These are phyloP conservation scores for Zeugodacus cucurbitae DNA, from an alignment of 1,140 invertebrate species.

Conservation along the genomic window DNA sequence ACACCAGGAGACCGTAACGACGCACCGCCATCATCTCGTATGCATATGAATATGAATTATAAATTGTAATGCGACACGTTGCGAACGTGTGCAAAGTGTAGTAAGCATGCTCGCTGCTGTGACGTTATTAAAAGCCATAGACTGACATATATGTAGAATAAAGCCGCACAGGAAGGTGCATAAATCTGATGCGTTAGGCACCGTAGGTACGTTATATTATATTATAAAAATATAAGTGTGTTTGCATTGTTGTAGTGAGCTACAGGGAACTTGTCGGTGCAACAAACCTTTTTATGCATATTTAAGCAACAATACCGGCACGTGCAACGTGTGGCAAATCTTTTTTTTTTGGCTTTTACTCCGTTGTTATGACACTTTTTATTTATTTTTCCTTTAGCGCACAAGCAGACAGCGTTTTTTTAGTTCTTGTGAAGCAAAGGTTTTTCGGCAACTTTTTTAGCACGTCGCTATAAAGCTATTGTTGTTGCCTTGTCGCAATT, in stretches of 20 bases:
- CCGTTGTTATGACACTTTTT: not conserved
- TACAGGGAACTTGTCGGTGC: not conserved
- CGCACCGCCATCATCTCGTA: slow-evolving; percentile 2
- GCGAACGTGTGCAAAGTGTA: slow-evolving; percentile 23
- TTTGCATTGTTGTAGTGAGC: not conserved
- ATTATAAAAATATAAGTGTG: too few species aligned
- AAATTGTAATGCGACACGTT: slow-evolving; percentile 31
- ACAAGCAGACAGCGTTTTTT: not conserved
- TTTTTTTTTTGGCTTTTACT: not conserved
- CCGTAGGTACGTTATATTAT: too few species aligned
- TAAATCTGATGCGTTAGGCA: too few species aligned
- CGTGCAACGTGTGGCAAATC: slow-evolving; percentile 6
- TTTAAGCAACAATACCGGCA: not conserved
- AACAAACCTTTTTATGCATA: slow-evolving; percentile 15
- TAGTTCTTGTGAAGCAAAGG: not conserved
- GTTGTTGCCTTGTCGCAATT: not conserved
- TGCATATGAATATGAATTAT: slow-evolving; percentile 37
- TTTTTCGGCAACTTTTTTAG: not conserved
- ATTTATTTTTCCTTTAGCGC: not conserved
- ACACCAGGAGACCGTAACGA: not conserved
- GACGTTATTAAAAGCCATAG: not conserved
- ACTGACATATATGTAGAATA: not conserved
- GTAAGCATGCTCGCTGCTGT: not conserved
- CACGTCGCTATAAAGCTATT: not conserved
- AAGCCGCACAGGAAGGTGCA: too few species aligned